Percentiles rank a stretch among this genome's conserved stretches.
Evolutionary conservation across 1,140 invertebrate genomes (phyloP).

Genomic region (Calephelis nemesis): DNA sequence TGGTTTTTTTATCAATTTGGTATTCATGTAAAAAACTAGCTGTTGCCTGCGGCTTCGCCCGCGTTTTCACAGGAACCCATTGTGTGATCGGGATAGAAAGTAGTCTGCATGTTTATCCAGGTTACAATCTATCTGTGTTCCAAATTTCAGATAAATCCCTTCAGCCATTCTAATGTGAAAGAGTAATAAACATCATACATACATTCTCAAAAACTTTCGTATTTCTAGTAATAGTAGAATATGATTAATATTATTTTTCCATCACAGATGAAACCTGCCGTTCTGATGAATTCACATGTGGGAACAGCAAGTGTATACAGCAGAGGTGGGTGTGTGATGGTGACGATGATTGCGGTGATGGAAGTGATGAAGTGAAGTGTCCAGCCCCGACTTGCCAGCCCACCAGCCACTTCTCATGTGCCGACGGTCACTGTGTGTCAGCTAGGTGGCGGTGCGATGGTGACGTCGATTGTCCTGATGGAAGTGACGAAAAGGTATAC

Average conservation of each 20-base stretch:
- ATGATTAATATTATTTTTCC: conserved; percentile 19
- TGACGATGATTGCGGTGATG: conserved; percentile 92
- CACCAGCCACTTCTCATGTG: conserved; percentile 85
- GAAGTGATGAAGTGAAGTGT: conserved; percentile 90
- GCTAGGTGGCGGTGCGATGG: conserved; percentile 92
- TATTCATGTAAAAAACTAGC: too few relatives aligned
- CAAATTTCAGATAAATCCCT: too few relatives aligned
- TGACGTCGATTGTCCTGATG: conserved; percentile 90
- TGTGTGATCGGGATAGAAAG: too few relatives aligned
- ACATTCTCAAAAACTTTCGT: too few relatives aligned
- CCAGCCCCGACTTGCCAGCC: conserved; percentile 83
- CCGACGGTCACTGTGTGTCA: conserved; percentile 84
- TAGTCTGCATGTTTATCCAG: too few relatives aligned
- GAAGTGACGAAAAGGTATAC: conserved; percentile 86
- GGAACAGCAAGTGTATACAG: conserved; percentile 93
- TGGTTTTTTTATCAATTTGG: too few relatives aligned
- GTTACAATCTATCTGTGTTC: too few relatives aligned
- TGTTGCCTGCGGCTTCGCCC: too few relatives aligned
- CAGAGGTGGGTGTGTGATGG: conserved; percentile 92
- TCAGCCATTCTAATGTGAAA: too few relatives aligned
- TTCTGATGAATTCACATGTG: conserved; percentile 93
- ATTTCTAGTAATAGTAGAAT: not conserved
- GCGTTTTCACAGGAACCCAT: too few relatives aligned
- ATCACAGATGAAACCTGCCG: conserved; percentile 89
- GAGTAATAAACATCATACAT: too few relatives aligned